Conservation (phyloP, 2,113 vertebrate genomes). For the Rhinolophus ferrumequinum region DNA sequence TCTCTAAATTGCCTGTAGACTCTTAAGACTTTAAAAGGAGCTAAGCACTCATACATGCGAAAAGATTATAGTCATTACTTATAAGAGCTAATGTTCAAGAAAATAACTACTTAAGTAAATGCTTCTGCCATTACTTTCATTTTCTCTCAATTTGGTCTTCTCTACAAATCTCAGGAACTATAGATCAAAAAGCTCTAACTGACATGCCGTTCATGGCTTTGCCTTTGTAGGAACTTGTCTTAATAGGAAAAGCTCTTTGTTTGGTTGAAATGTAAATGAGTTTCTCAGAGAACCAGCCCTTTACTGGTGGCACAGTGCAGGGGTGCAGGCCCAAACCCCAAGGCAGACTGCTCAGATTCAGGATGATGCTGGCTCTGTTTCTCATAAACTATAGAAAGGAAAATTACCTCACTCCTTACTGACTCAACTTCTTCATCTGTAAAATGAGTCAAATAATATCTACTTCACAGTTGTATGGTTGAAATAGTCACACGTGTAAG, state of each 20-base stretch:
- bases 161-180: constrained; percentile 14
- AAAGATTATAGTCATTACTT: constrained; percentile 14
- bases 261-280: background rate
- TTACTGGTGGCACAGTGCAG: background rate
- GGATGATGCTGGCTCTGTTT: background rate
- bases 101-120: constrained; percentile 20
- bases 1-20: background rate
- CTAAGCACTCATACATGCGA: background rate
- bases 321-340: background rate
- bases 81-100: background rate
- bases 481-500: background rate
- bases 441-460: background rate
- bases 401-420: background rate
- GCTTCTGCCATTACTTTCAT: background rate
- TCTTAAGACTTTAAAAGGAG: background rate
- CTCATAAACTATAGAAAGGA: background rate
- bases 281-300: background rate
- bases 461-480: background rate
- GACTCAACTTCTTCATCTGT: background rate
- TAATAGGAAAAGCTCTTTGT: background rate
- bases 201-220: background rate
- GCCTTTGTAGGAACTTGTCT: background rate
- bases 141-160: background rate
- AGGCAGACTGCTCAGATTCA: background rate
- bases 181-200: background rate